Evolutionary conservation across 2,888 invertebrate species (phyloP), one percentile per base, ranked within the genome.

Genomic region (Aphelenchoides bicaudatus): DNA sequence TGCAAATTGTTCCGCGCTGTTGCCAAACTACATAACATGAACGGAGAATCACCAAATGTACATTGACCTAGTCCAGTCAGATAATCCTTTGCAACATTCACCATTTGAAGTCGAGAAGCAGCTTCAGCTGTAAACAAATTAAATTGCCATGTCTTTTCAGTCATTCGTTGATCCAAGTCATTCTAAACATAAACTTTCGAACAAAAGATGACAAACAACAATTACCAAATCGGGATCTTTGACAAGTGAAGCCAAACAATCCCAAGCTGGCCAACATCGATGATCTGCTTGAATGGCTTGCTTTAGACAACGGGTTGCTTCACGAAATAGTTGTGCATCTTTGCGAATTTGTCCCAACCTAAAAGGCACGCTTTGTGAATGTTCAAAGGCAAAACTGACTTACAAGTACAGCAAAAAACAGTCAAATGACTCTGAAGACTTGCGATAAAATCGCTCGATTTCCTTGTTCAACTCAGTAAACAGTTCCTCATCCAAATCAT

Each of bases 191-290:
- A 3, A 10, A 23, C 2, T 13, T 58, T 16, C 10, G 6, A 21
- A n/a, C 5, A 8, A 49, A n/a, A 8, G 31, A 43, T 47, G 29
- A 60, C 10, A 34, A n/a, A n/a, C 10, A 34, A 34, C 43, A 8
- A n/a, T n/a, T 8, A 64, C 63, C n/a, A 34, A 30, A 48, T 46
- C 39, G 38, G 43, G 37, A n/a, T 54, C 66, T 1, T 60, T 46
- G 8, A 94, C 87, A 1, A 96, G 82, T 6, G 88, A 86, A 0
- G 91, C 88, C 13, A 98, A 82, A 80, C 94, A 93, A 31, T 90
- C 84, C 90, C 96, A 98, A 0, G 93, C 88, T 39, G 90, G 88
- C 96, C 96, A 98, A 61, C 92, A 85, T 74, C 89, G 86, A 10
- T 66, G 63, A 38, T 75, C 71, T 27, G 53, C 29, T n/a, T 46